Conservation (phyloP, 1,140 invertebrate species). For the Cotesia typhae region DNA sequence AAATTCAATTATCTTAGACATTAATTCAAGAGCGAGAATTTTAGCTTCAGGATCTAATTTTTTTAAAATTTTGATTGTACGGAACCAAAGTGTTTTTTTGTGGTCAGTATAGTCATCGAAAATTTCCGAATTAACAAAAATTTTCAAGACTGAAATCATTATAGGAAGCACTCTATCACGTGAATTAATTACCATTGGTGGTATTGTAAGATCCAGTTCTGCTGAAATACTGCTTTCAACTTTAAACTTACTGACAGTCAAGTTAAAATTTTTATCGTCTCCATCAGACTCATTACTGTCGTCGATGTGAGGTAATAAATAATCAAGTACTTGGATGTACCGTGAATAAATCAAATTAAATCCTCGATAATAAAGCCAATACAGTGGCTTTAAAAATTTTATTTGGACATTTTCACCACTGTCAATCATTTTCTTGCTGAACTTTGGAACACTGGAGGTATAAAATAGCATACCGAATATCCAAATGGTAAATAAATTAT, state of each 20-base stretch:
- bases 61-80: no score
- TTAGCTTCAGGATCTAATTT: no score
- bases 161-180: no score
- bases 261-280: conserved; percentile 44
- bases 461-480: conserved; percentile 59
- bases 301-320: conserved; percentile 24
- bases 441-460: conserved; percentile 43
- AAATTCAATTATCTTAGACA: no score
- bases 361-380: conserved; percentile 46
- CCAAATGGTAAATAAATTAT: conserved; percentile 58
- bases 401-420: conserved; percentile 55
- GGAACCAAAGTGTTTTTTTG: no score
- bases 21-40: no score
- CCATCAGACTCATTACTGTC: conserved; percentile 41
- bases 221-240: conserved; percentile 46
- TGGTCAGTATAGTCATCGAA: no score
- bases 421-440: conserved; percentile 44
- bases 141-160: no score
- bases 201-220: conserved; percentile 45
- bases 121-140: no score
- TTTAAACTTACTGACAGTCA: conserved; percentile 45
- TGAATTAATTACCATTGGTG: background rate
- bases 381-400: conserved; percentile 55
- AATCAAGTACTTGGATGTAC: conserved; percentile 53
- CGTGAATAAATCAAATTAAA: conserved; percentile 48